A percentile compares a stretch with the other conserved stretches of the same genome.
Evolutionary conservation across 2,888 invertebrate genomes (phyloP).

Genomic region (Euphydryas editha): DNA sequence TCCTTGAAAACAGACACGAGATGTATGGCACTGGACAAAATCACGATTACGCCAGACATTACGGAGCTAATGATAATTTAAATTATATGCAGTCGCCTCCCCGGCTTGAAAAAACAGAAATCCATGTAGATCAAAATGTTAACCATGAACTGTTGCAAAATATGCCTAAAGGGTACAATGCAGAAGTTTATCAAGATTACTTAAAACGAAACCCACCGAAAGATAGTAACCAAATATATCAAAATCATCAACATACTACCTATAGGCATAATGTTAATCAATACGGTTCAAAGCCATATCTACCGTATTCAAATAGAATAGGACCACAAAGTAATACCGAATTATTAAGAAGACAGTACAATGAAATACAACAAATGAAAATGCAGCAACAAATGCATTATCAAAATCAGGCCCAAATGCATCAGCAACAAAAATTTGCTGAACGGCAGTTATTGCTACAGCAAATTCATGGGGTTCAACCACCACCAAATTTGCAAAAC

Average conservation of each 20-base stretch:
- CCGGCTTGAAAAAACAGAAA: slow-evolving; percentile 71
- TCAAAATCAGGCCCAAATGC: slow-evolving; percentile 85
- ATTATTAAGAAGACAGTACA: slow-evolving; percentile 83
- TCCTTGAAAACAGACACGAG: slow-evolving; percentile 83
- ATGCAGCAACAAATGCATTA: slow-evolving; percentile 85
- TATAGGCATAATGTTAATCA: slow-evolving; percentile 77
- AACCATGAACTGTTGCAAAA: slow-evolving; percentile 75
- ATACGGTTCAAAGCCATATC: slow-evolving; percentile 77
- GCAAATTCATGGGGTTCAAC: slow-evolving; percentile 83
- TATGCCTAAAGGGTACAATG: slow-evolving; percentile 82
- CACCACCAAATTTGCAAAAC: slow-evolving; percentile 77
- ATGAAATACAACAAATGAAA: slow-evolving; percentile 86
- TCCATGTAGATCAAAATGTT: slow-evolving; percentile 74
- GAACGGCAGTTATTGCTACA: slow-evolving; percentile 85
- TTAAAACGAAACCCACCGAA: slow-evolving; percentile 83
- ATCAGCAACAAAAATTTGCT: slow-evolving; percentile 86
- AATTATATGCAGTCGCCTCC: slow-evolving; percentile 80
- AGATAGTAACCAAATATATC: slow-evolving; percentile 82
- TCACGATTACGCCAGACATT: slow-evolving; percentile 80
- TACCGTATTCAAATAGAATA: slow-evolving; percentile 79
- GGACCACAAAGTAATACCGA: slow-evolving; percentile 84
- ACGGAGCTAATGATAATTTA: slow-evolving; percentile 82
- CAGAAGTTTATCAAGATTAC: slow-evolving; percentile 83
- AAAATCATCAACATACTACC: slow-evolving; percentile 80
- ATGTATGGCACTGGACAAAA: slow-evolving; percentile 82